These are phyloP conservation scores for Gasterosteus aculeatus DNA, from an alignment of 2,113 vertebrate species.

Conservation along the genomic window DNA sequence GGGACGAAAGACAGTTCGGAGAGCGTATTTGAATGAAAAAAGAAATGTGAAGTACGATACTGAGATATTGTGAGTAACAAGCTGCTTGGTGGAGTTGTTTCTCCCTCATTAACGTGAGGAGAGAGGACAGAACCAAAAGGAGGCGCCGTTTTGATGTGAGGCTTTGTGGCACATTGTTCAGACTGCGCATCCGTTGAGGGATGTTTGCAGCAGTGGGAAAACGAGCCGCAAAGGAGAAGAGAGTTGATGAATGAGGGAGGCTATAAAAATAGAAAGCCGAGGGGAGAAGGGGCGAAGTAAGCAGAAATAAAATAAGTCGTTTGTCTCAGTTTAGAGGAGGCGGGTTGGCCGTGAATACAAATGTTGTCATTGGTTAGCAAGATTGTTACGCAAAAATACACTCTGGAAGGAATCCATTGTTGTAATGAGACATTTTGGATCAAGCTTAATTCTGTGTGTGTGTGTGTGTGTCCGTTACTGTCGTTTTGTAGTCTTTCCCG, in stretches of 20 bases:
- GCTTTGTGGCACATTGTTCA: constrained; percentile 57
- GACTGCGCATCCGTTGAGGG: constrained; percentile 28
- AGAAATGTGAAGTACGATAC: constrained; percentile 30
- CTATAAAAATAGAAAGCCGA: constrained; percentile 65
- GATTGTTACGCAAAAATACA: constrained; percentile 25
- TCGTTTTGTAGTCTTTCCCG: not conserved
- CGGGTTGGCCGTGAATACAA: constrained; percentile 48
- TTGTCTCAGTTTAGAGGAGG: constrained; percentile 54
- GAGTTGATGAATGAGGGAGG: constrained; percentile 63
- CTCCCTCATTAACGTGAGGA: constrained; percentile 52
- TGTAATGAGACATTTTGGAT: constrained; percentile 6
- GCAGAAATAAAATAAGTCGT: constrained; percentile 53
- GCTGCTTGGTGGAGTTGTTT: constrained; percentile 35
- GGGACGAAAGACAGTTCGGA: constrained; percentile 21
- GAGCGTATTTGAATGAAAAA: constrained; percentile 21
- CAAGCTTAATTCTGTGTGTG: not conserved
- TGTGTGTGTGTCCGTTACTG: not conserved
- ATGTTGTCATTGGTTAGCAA: constrained; percentile 47
- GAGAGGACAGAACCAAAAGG: constrained; percentile 51
- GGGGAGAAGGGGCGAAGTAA: constrained; percentile 26
- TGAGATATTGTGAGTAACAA: constrained; percentile 41
- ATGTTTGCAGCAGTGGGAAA: constrained; percentile 44
- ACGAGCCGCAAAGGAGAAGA: constrained; percentile 27
- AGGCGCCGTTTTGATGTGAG: constrained; percentile 45
- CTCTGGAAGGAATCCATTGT: constrained; percentile 10